Conservation (phyloP, 2,888 invertebrate species). For the Pharmacophagus antenor region DNA sequence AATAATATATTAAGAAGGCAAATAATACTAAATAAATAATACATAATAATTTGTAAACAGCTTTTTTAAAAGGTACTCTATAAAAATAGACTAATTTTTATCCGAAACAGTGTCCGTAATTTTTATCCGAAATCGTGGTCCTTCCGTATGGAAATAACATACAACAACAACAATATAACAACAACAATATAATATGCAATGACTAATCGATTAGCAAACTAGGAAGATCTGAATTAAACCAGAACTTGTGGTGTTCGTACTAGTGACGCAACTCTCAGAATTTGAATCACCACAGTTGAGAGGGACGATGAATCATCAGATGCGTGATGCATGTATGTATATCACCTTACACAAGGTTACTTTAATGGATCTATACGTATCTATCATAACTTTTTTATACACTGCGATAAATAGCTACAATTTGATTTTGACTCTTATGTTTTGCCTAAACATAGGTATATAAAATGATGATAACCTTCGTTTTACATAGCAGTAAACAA, state of each 20-base stretch:
- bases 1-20: no score
- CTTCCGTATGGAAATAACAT: neutral
- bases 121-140: neutral
- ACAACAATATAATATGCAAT: neutral
- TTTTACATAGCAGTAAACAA: no score
- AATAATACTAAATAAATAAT: no score
- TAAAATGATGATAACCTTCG: no score
- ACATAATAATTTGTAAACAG: no score
- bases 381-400: neutral
- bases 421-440: no score
- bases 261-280: constrained; percentile 51
- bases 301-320: constrained; percentile 53
- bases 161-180: neutral
- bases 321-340: constrained; percentile 59
- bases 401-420: no score
- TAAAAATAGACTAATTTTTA: no score
- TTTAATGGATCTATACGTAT: constrained; percentile 35
- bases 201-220: neutral
- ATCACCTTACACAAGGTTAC: constrained; percentile 54
- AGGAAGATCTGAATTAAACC: constrained; percentile 10
- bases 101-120: neutral
- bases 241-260: constrained; percentile 21
- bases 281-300: constrained; percentile 46
- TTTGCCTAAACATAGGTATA: no score
- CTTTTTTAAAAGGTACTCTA: no score